These are phyloP conservation scores for Cyrtonyx montezumae DNA, from an alignment of 2,113 vertebrate genomes.

Conservation along the genomic window DNA sequence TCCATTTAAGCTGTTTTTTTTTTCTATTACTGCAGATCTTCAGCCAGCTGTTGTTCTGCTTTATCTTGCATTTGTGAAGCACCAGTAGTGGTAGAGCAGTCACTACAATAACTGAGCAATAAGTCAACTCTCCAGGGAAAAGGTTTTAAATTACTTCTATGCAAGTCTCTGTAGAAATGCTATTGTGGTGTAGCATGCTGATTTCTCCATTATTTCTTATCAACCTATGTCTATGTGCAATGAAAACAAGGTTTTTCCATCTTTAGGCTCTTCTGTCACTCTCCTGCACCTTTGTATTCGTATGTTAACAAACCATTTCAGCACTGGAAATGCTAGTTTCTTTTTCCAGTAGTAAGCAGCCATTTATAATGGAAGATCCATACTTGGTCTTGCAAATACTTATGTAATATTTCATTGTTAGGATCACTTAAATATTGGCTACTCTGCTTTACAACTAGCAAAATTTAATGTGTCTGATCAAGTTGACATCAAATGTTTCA, in stretches of 20 bases:
- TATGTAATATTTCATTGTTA: not conserved
- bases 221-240: not conserved
- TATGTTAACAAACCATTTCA: not conserved
- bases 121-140: not conserved
- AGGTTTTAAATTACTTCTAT: not conserved
- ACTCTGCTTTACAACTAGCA: not conserved
- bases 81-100: not conserved
- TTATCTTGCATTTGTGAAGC: constrained; percentile 8
- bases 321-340: not conserved
- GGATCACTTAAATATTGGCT: not conserved
- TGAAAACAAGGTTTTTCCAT: not conserved
- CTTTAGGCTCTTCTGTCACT: not conserved
- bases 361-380: not conserved
- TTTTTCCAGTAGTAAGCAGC: not conserved
- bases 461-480: not conserved
- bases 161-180: not conserved
- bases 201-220: not conserved
- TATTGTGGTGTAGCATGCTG: not conserved
- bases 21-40: not conserved
- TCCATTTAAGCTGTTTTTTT: not conserved
- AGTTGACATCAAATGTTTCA: not conserved
- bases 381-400: not conserved
- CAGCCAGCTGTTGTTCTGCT: not conserved
- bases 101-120: not conserved
- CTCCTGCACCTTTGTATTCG: not conserved